These are phyloP conservation scores for Latrodectus geometricus DNA, from an alignment of 1,140 invertebrate species.

Conservation along the genomic window DNA sequence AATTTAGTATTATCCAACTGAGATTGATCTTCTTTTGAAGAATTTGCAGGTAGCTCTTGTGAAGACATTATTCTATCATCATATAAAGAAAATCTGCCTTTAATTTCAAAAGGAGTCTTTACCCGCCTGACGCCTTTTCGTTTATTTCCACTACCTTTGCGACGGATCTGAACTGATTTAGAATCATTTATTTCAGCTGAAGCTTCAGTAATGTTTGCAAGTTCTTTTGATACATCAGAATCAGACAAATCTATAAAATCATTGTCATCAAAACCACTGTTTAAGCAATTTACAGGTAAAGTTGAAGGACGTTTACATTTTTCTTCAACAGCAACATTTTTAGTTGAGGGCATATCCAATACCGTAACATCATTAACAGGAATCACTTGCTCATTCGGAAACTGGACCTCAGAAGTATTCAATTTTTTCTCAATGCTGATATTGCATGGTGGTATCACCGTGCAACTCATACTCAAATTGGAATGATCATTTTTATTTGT, in stretches of 20 bases:
- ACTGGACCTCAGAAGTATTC: constrained; percentile 16
- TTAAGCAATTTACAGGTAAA: constrained; percentile 12
- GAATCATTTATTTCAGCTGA: background rate
- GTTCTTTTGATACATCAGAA: constrained; percentile 36
- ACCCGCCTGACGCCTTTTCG: constrained; percentile 75
- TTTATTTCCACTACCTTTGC: constrained; percentile 33
- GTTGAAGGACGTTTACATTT: constrained; percentile 49
- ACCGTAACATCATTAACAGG: constrained; percentile 12
- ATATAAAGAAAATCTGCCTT: constrained; percentile 82
- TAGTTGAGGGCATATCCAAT: background rate
- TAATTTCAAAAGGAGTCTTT: constrained; percentile 85
- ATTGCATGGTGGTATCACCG: background rate
- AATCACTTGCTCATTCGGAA: constrained; percentile 10
- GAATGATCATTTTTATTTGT: constrained; percentile 8
- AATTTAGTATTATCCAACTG: constrained; percentile 36
- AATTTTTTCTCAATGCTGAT: background rate
- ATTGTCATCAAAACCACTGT: background rate
- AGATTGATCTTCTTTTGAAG: background rate
- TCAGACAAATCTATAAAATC: constrained; percentile 32
- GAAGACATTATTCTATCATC: constrained; percentile 84
- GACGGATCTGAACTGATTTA: constrained; percentile 66
- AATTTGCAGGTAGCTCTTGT: background rate
- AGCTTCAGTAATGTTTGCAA: background rate
- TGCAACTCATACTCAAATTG: background rate
- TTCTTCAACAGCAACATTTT: background rate